Evolutionary conservation across 2,113 vertebrate genomes (phyloP), one percentile per base, ranked within the genome.

Genomic region (Podarcis cretensis): DNA sequence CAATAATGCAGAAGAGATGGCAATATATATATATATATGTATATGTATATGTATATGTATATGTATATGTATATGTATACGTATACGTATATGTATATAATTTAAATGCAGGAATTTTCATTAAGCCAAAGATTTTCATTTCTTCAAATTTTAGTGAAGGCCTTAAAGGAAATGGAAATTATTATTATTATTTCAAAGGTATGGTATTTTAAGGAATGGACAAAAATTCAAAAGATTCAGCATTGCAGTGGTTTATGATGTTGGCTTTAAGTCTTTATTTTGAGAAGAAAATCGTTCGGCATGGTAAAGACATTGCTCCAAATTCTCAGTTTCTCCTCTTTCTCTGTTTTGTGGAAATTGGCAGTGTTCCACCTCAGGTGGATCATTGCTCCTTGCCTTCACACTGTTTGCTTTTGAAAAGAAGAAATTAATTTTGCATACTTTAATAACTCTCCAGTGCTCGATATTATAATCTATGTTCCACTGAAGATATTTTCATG

Each of bases 331-430:
- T 1, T 88, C 43, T 37, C 1, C 0, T 71, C 10, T 76, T 88
- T 89, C 77, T 74, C 1, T 83, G n/a, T 69, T 43, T 7, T 8
- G 37, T 76, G 81, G 90, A 85, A 90, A 37, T 48, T 81, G 68
- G 63, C 5, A 14, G 37, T 35, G 0, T 0, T 91, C 1, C 59
- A 20, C n/a, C 23, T 57, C 79, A 48, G 0, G 32, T 27, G 12
- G 35, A 1, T 0, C 18, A 80, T 13, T 84, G 27, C 2, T 4
- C 75, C 32, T 2, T 73, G 3, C 63, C 77, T 66, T 84, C 1
- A 66, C 59, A 57, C 80, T 63, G 18, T 63, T 63, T 63, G 18
- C 18, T 63, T 63, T 63, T 18, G 59, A 63, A 63, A 63, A 65
- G 6, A 81, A 23, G 1, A 66, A 86, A 83, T 65, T 76, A 73